Evolutionary conservation across 2,888 invertebrate species (phyloP).

Genomic region (Volucella inflata): DNA sequence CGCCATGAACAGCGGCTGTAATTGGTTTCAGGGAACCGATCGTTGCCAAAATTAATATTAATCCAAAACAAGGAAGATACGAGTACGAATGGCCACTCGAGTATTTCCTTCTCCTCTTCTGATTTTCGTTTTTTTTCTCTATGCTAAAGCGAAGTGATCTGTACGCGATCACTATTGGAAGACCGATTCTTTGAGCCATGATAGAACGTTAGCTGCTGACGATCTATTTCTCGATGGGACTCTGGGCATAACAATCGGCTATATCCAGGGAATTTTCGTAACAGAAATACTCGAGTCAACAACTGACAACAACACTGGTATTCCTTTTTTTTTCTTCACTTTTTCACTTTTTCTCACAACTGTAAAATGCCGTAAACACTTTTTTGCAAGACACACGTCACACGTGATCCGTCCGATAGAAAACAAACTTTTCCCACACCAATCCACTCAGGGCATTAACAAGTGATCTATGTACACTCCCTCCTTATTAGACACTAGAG

Average conservation of each 20-base stretch:
- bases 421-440: constrained; percentile 27
- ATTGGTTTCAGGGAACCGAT: constrained; percentile 57
- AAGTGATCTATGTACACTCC: constrained; percentile 46
- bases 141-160: constrained; percentile 47
- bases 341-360: constrained; percentile 20
- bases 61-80: constrained; percentile 56
- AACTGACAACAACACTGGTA: constrained; percentile 58
- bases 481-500: constrained; percentile 30
- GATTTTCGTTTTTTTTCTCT: constrained; percentile 26
- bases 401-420: constrained; percentile 26
- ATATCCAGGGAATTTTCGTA: background rate
- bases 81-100: constrained; percentile 3
- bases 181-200: constrained; percentile 58
- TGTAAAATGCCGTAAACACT: constrained; percentile 46
- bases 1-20: constrained; percentile 64
- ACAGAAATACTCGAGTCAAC: constrained; percentile 12
- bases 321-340: constrained; percentile 50
- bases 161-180: constrained; percentile 44
- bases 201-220: constrained; percentile 30
- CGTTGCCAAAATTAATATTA: constrained; percentile 59
- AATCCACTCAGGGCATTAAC: constrained; percentile 32
- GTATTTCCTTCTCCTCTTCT: constrained; percentile 47
- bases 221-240: constrained; percentile 32
- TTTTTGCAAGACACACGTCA: constrained; percentile 18
- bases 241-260: constrained; percentile 51